Evolutionary conservation across 2,113 vertebrate species (phyloP), one percentile per base, ranked within the genome.

Genomic region (Campylomormyrus numenius): DNA sequence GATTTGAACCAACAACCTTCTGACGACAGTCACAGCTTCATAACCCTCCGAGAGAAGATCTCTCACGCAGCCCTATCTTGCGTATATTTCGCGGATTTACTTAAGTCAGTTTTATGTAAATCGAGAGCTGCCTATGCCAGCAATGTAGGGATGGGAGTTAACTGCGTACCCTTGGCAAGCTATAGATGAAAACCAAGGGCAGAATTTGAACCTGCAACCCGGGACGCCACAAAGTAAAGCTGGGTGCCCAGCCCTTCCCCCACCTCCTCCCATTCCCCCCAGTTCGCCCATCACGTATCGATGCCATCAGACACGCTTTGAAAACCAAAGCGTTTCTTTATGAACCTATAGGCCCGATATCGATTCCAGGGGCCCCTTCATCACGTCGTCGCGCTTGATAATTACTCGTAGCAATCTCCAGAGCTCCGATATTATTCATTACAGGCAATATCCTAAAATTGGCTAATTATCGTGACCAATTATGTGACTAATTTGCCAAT

Each of bases 381-480:
- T 89, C 88, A 58, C 90, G 92, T 92, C 90, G 88, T 93, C 92
- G 8, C 50, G 87, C 62, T 89, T 87, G 92, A 89, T 91, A 92
- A 92, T 89, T 89, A 91, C 91, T 94, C 88, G 92, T 80, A 84
- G 92, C 91, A 77, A 93, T 88, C 91, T 91, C 93, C 93, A 95
- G 93, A 94, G 89, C 89, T 89, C 93, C 93, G 62, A 95, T 94
- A 95, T 95, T 94, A 93, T 94, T 96, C 91, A 96, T 96, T 94
- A 93, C 83, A 88, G 91, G 94, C 94, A 94, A 95, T 95, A 94
- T 95, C 94, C 94, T 94, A 95, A 95, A 95, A 95, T 93, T 80
- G 95, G 94, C 95, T 95, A 95, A 96, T 96, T 96, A 96, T 95
- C 93, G 89, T n/a, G 93, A 94, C 85, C 94, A 95, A 95, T 96